Evolutionary conservation across 1,140 invertebrate genomes (phyloP), one percentile per base, ranked within the genome.

Genomic region (Maconellicoccus hirsutus): DNA sequence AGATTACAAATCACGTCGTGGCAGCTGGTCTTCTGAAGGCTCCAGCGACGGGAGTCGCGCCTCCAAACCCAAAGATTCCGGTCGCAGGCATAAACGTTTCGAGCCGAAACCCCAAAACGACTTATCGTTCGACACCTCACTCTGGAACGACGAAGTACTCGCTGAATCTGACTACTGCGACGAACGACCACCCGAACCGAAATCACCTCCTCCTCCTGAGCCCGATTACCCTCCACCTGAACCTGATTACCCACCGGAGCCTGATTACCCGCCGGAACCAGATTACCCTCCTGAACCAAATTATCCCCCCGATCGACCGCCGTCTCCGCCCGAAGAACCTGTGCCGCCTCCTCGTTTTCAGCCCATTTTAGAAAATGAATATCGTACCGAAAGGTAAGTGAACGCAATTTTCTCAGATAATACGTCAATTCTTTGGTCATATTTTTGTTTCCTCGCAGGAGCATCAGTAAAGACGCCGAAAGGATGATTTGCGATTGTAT

Each of bases 401-500:
- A 16, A 52, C 10, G 42, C n/a, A 8, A 52, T 52, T 52, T 16
- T 52, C n/a, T 52, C 42, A 52, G 3, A 52, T 52, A 16, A 52
- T 52, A 8, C n/a, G n/a, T 16, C n/a, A 52, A 52, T 52, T 52
- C 42, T 14, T 33, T 6, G 4, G 29, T 33, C 25, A 16, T 8
- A 66, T 26, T 66, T 66, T 6, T 66, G 3, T 66, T 66, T 2
- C 25, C 16, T 14, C 25, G 3, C 16, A 66, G 61, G 61, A 72
- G 72, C 7, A 23, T n/a, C 6, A 92, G 89, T 79, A 93, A 91
- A 76, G 93, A 97, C 80, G 90, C 91, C 1, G 89, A 91, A 71
- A 86, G 91, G 74, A 98, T 98, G 94, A 85, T 91, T 21, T 98
- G 96, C 81, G 95, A 98, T 80, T 98, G 96, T 81, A 90, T 90